These are phyloP conservation scores for Zygogramma bicolorata DNA, from an alignment of 2,888 invertebrate genomes.

Conservation along the genomic window DNA sequence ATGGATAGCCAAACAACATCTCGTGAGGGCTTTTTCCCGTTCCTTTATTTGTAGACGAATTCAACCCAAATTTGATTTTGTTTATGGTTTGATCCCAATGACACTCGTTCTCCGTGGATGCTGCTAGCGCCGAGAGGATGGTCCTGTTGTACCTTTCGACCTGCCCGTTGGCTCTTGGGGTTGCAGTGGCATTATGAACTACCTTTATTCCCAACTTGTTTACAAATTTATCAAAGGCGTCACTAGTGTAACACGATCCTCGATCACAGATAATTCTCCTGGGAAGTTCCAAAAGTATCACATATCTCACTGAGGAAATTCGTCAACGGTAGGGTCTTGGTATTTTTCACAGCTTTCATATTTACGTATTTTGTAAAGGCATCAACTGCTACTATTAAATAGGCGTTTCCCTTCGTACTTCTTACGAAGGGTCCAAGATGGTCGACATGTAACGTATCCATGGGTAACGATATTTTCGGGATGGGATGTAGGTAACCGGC, in stretches of 20 bases:
- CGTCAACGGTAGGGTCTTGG: slow-evolving; percentile 22
- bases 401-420: slow-evolving; percentile 18
- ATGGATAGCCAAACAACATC: no score
- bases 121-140: no score
- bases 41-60: no score
- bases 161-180: no score
- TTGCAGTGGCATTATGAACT: slow-evolving; percentile 42
- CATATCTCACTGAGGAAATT: slow-evolving; percentile 28
- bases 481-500: slow-evolving; percentile 24
- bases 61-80: no score
- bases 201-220: slow-evolving; percentile 36
- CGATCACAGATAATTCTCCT: slow-evolving; percentile 41
- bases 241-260: slow-evolving; percentile 39
- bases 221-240: slow-evolving; percentile 28
- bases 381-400: slow-evolving; percentile 52
- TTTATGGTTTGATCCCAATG: no score
- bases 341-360: slow-evolving; percentile 43
- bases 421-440: slow-evolving; percentile 31
- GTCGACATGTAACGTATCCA: slow-evolving; percentile 34
- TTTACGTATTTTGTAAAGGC: slow-evolving; percentile 57
- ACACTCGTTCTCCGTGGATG: no score
- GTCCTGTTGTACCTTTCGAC: no score
- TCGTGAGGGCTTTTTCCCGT: no score
- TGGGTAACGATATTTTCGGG: slow-evolving; percentile 13
- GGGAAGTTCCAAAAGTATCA: slow-evolving; percentile 20